These are phyloP conservation scores for Pogonus chalceus DNA, from an alignment of 1,140 invertebrate species.

Conservation along the genomic window DNA sequence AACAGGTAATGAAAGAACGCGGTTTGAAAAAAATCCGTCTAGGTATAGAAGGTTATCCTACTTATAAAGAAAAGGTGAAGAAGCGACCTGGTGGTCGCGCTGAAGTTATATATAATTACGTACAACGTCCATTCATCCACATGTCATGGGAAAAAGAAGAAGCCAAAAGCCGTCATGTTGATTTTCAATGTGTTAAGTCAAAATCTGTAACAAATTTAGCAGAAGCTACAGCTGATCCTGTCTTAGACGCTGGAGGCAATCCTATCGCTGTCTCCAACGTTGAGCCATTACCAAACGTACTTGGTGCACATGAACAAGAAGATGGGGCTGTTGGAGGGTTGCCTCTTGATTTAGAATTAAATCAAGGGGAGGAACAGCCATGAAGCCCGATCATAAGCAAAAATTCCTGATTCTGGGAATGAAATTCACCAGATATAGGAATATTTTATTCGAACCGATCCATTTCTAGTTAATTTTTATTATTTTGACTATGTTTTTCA, in stretches of 20 bases:
- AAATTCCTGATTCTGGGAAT: too few species aligned
- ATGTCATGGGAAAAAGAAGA: slow-evolving; percentile 99
- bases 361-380: not conserved
- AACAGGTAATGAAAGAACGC: slow-evolving; percentile 96
- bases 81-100: slow-evolving; percentile 81
- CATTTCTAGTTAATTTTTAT: too few species aligned
- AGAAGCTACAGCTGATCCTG: slow-evolving; percentile 82
- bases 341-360: slow-evolving; percentile 17
- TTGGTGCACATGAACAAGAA: slow-evolving; percentile 28
- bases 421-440: too few species aligned
- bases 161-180: slow-evolving; percentile 96
- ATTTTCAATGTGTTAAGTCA: slow-evolving; percentile 94
- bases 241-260: slow-evolving; percentile 50
- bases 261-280: slow-evolving; percentile 30
- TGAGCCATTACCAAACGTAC: not conserved
- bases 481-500: too few species aligned
- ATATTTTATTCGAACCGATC: too few species aligned
- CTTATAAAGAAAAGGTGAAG: slow-evolving; percentile 95
- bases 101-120: slow-evolving; percentile 98
- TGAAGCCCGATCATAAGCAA: too few species aligned
- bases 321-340: slow-evolving; percentile 36
- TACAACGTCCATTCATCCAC: slow-evolving; percentile 97
- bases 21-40: slow-evolving; percentile 98
- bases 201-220: slow-evolving; percentile 90
- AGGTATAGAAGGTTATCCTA: slow-evolving; percentile 98